Evolutionary conservation across 1,140 invertebrate species (phyloP), one percentile per base, ranked within the genome.

Genomic region (Solenopsis invicta): DNA sequence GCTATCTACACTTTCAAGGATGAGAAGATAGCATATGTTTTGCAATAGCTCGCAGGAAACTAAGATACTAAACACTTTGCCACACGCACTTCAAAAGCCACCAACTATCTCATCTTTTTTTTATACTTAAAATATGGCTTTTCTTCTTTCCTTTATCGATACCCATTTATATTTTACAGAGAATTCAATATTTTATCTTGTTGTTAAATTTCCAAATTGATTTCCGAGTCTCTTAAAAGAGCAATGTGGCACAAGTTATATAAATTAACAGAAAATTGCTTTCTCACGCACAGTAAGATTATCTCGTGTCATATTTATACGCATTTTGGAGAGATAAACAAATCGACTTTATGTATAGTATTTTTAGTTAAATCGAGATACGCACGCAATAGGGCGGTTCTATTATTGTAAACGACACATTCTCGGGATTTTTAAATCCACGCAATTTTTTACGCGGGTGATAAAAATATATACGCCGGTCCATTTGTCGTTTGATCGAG

Each of bases 1-100:
- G 52, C 66, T 71, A 81, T 71, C 50, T 54, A 81, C 56, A 37
- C 24, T 48, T 64, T 45, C 66, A 81, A 71, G 4, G 78, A 71
- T 67, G 78, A 81, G 78, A 81, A 81, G 67, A 16, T 56, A 56
- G 37, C 78, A 71, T 81, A 24, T 81, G 78, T 71, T 71, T 21
- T 12, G 3, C 37, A 37, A 71, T 56, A 56, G 45, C 21, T 81
- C 50, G 0, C 16, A 21, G 37, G 24, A 56, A 71, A 2, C 78
- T 29, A 45, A n/a, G 12, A 78, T 21, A 16, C 18, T 24, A 56
- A 54, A 4, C 45, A 71, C 13, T 3, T 24, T n/a, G 1, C 18
- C 12, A 24, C 34, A 67, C 48, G 6, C 50, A 56, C 29, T 81
- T 21, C 77, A 37, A 56, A 41, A 64, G 59, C 34, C 16, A 3